A percentile compares a stretch with the other conserved stretches of the same genome.
Conservation (phyloP, 2,888 invertebrate species). For the Noctuana brunneofusca region DNA sequence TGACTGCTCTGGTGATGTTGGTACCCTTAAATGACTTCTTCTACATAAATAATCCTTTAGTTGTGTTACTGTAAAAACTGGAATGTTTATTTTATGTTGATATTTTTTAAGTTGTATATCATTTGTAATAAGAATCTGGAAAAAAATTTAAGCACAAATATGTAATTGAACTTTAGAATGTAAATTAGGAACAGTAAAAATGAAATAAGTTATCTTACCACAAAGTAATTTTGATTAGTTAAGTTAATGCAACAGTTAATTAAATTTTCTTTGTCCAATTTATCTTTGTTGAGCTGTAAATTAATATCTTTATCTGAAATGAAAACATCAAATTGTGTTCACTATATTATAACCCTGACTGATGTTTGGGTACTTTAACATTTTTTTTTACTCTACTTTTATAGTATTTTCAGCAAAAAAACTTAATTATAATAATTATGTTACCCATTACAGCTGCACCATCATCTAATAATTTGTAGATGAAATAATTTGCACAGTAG, state of each 20-base stretch:
- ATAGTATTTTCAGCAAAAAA: no score
- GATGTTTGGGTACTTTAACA: neutral
- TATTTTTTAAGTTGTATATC: slow-evolving; percentile 46
- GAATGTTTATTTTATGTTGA: slow-evolving; percentile 42
- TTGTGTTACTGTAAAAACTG: slow-evolving; percentile 49
- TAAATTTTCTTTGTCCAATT: slow-evolving; percentile 36
- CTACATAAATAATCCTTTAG: slow-evolving; percentile 44
- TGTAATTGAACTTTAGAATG: neutral
- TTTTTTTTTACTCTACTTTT: no score
- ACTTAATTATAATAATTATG: neutral
- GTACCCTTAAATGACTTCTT: neutral
- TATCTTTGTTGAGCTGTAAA: slow-evolving; percentile 13
- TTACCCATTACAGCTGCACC: slow-evolving; percentile 55
- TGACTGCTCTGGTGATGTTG: neutral
- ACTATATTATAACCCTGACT: slow-evolving; percentile 10
- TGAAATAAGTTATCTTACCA: slow-evolving; percentile 47
- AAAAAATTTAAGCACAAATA: slow-evolving; percentile 33
- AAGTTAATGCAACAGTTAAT: slow-evolving; percentile 48
- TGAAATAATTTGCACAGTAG: slow-evolving; percentile 51
- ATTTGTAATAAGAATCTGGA: slow-evolving; percentile 58
- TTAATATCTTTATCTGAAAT: slow-evolving; percentile 32
- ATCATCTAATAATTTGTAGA: slow-evolving; percentile 50
- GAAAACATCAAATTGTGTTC: slow-evolving; percentile 4
- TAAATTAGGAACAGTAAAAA: neutral
- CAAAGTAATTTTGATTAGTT: slow-evolving; percentile 47